Evolutionary conservation across 2,797 vertebrate species (phyloP), one percentile per base, ranked within the genome.

Genomic region (Leptatherina wallacei): DNA sequence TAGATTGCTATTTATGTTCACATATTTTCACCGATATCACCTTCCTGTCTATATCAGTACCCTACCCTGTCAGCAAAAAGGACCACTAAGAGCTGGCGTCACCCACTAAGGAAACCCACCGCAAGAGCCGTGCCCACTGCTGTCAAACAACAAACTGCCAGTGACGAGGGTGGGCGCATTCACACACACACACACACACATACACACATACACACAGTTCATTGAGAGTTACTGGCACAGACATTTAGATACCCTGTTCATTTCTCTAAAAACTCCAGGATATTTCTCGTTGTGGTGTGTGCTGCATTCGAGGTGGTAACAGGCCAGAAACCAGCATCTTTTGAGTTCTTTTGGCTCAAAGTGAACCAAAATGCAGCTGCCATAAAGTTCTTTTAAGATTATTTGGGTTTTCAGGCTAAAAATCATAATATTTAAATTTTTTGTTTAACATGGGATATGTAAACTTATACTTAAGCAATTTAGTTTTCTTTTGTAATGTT

Each of bases 41-140:
- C 47, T 61, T 71, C 61, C 29, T 80, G 13, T 83, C 5, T 62
- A 52, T 83, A 83, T 61, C 80, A 91, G 94, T 95, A 93, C 75
- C 83, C 85, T 60, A 79, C 87, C 33, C 82, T 94, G 78, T 85
- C 89, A 59, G 85, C 83, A 61, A 96, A 92, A 86, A 96, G 94
- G 91, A 92, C 95, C 30, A 89, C 93, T 57, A 98, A 98, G 92
- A 99, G 96, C 87, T 96, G 97, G 96, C 95, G 96, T 63, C 96
- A 97, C 91, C 97, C 97, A 11, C 90, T 99, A 65, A 96, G 95
- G 91, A 99, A 97, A 82, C 97, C 97, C 22, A 96, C 96, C 4
- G 92, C 95, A 58, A 94, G 97, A 82, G 97, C 97, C 58, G 96
- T 96, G 54, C 95, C 97, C 90, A 97, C 95, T 24, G 89, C 97